Base-by-base conservation (phyloP, 1,140 invertebrate genomes). In the Trichonephila clavata region DNA sequence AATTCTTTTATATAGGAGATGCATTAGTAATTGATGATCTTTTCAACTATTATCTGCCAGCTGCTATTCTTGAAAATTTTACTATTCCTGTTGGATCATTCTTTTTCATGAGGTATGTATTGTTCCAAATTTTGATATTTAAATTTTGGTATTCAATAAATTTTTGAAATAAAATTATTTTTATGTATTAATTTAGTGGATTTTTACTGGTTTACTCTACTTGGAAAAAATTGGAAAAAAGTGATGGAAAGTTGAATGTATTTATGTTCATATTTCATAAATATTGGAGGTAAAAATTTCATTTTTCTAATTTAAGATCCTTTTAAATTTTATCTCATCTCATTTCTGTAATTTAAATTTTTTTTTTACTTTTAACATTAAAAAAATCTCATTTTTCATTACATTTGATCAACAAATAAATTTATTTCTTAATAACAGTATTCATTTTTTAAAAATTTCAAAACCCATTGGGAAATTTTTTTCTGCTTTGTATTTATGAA, bases 1-100 rank as follows among this genome's bases (percentile, higher is more conserved):
- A 1, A 32, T 32, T 32, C 32, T 39, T 86, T 89, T 77, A 14
- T 63, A 16, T 60, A 94, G 93, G 84, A 21, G 27, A 91, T 57
- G 32, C 71, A 57, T 27, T 91, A 71, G 50, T 32, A 2, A 27
- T 94, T 6, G 24, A 71, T 18, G 83, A 86, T 43, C 27, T 32
- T 13, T 94, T 94, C 43, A 97, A 97, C 95, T 97, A 86, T 77
- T 97, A 97, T n/a, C 96, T 97, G 95, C 96, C 97, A 90, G 97
- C 43, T 2, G 96, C 98, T 94, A 97, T 97, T 3, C 97, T 98
- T 92, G 97, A 97, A 88, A 98, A 98, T 95, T 98, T 98, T 7
- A 98, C 98, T 5, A 98, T 98, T 95, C 98, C 98, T 65, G 98
- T 99, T 24, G 98, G 98, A 95, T 98, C 98, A 10, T 99, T 99